Conservation (phyloP, 2,797 vertebrate species). For the Gambusia yucatana region DNA sequence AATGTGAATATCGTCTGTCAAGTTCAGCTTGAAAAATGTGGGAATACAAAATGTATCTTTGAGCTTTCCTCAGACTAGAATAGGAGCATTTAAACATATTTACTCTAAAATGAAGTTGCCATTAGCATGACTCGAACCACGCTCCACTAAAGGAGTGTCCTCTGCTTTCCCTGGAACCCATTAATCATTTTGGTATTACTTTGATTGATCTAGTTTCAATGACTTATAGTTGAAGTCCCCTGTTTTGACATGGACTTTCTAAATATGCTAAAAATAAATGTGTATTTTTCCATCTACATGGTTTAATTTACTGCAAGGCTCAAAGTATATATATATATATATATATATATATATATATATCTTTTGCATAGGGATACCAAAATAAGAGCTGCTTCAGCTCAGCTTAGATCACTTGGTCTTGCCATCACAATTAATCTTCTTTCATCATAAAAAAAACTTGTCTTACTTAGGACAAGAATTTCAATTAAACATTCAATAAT, state of each 20-base stretch:
- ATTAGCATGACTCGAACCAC: not conserved
- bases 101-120: not conserved
- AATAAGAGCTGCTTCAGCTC: not conserved
- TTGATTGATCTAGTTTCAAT: conserved; percentile 4
- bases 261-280: not conserved
- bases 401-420: conserved; percentile 8
- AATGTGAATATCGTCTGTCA: not conserved
- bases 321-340: not conserved
- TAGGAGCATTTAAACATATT: not conserved
- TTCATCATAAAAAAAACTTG: conserved; percentile 6
- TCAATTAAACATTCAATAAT: conserved; percentile 37
- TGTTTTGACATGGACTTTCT: not conserved
- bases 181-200: conserved; percentile 3
- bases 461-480: conserved; percentile 23
- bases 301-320: not conserved
- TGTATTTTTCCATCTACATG: not conserved
- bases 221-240: not conserved
- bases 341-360: not conserved
- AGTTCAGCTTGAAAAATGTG: not conserved
- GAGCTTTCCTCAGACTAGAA: not conserved
- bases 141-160: not conserved
- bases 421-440: conserved; percentile 3
- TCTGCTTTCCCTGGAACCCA: not conserved
- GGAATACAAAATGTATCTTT: not conserved
- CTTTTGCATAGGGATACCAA: not conserved